These are phyloP conservation scores for Hexactinellida sp. DNA, from an alignment of 37 sponge, comb jelly and placozoan genomes.

Conservation along the genomic window DNA sequence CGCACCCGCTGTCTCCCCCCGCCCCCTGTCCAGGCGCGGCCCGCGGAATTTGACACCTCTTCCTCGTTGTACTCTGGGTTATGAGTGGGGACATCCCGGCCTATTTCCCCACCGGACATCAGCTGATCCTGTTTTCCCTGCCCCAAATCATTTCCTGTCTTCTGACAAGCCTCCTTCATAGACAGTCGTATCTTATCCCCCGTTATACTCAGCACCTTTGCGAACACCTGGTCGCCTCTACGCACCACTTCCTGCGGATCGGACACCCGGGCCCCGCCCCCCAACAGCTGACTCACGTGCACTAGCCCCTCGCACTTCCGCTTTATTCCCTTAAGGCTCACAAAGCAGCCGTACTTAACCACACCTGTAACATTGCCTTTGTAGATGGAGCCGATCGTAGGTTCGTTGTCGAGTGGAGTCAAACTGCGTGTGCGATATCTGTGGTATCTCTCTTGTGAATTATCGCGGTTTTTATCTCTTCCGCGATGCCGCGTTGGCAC, in stretches of 20 bases:
- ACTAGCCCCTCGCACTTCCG: constrained; percentile 82
- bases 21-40: background rate
- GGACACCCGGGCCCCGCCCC: constrained; percentile 32
- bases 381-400: constrained; percentile 37
- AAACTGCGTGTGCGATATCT: background rate
- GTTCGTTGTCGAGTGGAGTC: constrained; percentile 21
- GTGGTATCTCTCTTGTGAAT: background rate
- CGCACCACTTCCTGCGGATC: constrained; percentile 68
- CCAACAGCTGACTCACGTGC: constrained; percentile 63
- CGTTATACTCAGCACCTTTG: constrained; percentile 73
- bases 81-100: constrained; percentile 21
- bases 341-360: constrained; percentile 97
- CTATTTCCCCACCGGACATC: constrained; percentile 46
- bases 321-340: constrained; percentile 73
- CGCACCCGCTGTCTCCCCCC: background rate
- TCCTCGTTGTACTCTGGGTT: constrained; percentile 57
- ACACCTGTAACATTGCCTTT: constrained; percentile 79
- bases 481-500: background rate
- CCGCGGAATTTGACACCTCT: constrained; percentile 17
- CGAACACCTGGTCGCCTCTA: constrained; percentile 76
- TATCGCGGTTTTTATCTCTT: constrained; percentile 1
- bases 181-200: constrained; percentile 79
- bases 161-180: constrained; percentile 93
- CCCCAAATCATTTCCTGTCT: constrained; percentile 60
- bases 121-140: constrained; percentile 38